Conservation (phyloP, 2,888 invertebrate genomes). For the Clanis bilineata region DNA sequence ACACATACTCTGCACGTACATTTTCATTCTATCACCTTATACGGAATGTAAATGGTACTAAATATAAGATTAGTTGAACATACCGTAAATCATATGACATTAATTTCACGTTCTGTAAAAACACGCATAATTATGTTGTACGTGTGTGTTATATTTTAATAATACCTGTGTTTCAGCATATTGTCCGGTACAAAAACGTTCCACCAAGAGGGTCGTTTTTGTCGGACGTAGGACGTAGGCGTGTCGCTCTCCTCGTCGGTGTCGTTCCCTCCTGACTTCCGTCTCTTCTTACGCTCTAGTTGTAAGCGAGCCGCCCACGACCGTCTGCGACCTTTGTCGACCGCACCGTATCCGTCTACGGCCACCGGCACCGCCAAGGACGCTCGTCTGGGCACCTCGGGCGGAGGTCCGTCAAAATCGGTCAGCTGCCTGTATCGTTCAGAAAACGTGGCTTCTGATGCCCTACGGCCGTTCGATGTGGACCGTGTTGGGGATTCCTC, state of each 20-base stretch:
- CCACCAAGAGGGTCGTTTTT: slow-evolving; percentile 94
- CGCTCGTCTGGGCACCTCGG: slow-evolving; percentile 70
- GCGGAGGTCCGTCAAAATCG: slow-evolving; percentile 70
- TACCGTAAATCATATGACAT: slow-evolving; percentile 1
- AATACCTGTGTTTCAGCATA: slow-evolving; percentile 86
- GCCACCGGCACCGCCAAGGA: slow-evolving; percentile 68
- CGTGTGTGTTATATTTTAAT: neutral
- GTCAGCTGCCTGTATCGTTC: slow-evolving; percentile 72
- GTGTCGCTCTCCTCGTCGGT: slow-evolving; percentile 70
- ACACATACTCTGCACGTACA: slow-evolving; percentile 31
- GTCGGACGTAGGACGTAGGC: slow-evolving; percentile 78
- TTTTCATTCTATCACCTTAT: slow-evolving; percentile 62
- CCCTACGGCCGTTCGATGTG: slow-evolving; percentile 66
- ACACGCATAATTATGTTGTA: too few species aligned
- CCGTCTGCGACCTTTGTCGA: slow-evolving; percentile 83
- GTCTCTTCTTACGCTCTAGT: slow-evolving; percentile 78
- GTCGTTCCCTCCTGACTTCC: slow-evolving; percentile 78
- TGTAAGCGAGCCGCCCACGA: slow-evolving; percentile 83
- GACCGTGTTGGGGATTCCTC: slow-evolving; percentile 50
- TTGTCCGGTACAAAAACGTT: slow-evolving; percentile 92
- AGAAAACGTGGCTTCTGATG: slow-evolving; percentile 72
- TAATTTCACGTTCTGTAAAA: neutral
- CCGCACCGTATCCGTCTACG: slow-evolving; percentile 56
- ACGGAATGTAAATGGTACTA: slow-evolving; percentile 39
- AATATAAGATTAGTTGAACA: slow-evolving; percentile 39